Conservation (phyloP, 2,113 vertebrate species). For the Eolophus roseicapilla region DNA sequence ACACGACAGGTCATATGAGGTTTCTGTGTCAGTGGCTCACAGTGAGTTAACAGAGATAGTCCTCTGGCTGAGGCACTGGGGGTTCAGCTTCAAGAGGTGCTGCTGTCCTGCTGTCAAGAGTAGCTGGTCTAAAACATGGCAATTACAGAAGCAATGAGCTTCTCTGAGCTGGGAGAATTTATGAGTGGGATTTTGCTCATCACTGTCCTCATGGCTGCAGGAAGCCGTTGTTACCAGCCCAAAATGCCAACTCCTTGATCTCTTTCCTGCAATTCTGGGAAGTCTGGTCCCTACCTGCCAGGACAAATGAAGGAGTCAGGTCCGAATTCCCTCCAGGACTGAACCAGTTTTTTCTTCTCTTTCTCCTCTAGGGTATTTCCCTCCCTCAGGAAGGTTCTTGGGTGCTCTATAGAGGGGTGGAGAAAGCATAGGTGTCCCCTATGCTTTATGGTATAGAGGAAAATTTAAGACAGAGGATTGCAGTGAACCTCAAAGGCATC, state of each 20-base stretch:
- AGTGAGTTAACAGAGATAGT: neutral
- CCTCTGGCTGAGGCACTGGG: neutral
- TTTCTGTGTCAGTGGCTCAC: neutral
- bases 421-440: neutral
- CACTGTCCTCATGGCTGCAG: fast-evolving
- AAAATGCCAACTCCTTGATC: neutral
- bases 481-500: neutral
- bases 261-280: neutral
- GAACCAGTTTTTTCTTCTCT: neutral
- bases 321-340: neutral
- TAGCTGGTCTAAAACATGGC: neutral
- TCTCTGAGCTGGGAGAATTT: neutral
- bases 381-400: neutral
- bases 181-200: neutral
- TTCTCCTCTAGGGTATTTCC: neutral
- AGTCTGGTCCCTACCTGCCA: neutral
- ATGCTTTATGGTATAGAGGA: neutral
- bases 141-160: neutral
- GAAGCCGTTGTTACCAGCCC: neutral
- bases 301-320: neutral
- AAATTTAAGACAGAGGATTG: neutral
- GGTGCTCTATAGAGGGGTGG: neutral
- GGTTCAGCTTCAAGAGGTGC: neutral
- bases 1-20: fast-evolving
- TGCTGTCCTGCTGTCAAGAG: neutral